Base-by-base conservation (phyloP, 2,888 invertebrate genomes). In the Caenorhabditis uteleia region DNA sequence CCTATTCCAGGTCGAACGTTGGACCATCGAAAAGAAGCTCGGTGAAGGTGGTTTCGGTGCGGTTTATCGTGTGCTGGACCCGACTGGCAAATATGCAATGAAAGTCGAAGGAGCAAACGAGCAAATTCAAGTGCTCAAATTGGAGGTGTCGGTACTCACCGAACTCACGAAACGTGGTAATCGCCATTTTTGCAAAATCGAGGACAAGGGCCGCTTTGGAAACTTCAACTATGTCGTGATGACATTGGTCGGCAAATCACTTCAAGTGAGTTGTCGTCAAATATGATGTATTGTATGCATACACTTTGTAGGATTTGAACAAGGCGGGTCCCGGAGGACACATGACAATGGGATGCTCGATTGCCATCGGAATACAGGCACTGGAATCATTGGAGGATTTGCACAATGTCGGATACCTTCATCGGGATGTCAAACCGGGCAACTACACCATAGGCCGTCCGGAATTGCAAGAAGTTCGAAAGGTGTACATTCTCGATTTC, bases 221-320 rank as follows among this genome's bases (percentile, higher is more conserved):
- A 64, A 54, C 56, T 77, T 79, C 70, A 77, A 79, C 69, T 79
- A 71, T 42, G 78, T 75, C 31, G 75, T 78, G 12, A 78, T 79
- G 77, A 75, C 75, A 10, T 60, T 79, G 5, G 79, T 80, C 54
- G 79, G 80, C 23, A 80, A 80, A 34, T 79, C 76, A 26, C 66
- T 79, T 26, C 58, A 71, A 38, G 55, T 55, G 29, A 33, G 18
- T n/a, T 16, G 20, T 23, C 14, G 47, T 18, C 10, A 10, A 21
- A 49, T 8, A 8, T 8, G 20, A n/a, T 10, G 20, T 23, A n/a
- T 16, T 6, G 47, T 20, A 39, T n/a, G 2, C 25, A 38, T 6
- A 16, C 14, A 26, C 8, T 26, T 20, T 4, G 7, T 49, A 61
- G 47, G 74, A 74, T 39, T 47, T 73, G 49, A 64, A 55, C 46